A percentile compares a stretch with the other conserved stretches of the same genome.
Conservation (phyloP, 2,888 invertebrate genomes). For the Deladenus siricidicola region DNA sequence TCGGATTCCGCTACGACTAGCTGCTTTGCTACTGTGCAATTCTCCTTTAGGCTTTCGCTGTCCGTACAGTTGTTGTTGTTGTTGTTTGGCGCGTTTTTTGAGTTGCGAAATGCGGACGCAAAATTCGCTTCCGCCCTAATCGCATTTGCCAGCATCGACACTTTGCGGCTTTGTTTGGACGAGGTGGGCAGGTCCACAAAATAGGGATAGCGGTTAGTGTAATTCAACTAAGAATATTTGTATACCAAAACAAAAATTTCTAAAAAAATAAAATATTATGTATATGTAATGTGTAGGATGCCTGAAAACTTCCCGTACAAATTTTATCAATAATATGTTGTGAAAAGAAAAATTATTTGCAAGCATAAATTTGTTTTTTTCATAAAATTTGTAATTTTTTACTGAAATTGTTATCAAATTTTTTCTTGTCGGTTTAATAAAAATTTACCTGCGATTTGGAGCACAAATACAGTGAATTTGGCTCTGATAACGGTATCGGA, state of each 20-base stretch:
- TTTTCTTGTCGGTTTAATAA: too few species aligned
- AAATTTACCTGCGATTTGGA: slow-evolving; percentile 35
- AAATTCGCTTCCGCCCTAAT: slow-evolving; percentile 12
- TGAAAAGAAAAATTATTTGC: too few species aligned
- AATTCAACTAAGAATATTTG: slow-evolving; percentile 37
- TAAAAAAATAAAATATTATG: not conserved
- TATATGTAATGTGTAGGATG: not conserved
- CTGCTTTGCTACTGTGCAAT: too few species aligned
- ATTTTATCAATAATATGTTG: too few species aligned
- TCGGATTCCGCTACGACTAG: too few species aligned
- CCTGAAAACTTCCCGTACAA: too few species aligned
- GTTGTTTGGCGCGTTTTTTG: not conserved
- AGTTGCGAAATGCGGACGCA: not conserved
- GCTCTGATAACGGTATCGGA: slow-evolving; percentile 5
- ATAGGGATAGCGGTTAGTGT: slow-evolving; percentile 42
- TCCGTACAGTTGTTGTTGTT: not conserved
- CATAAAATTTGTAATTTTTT: not conserved
- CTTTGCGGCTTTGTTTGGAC: slow-evolving; percentile 41
- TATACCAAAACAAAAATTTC: slow-evolving; percentile 6
- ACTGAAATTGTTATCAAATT: not conserved
- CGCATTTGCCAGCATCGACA: slow-evolving; percentile 22
- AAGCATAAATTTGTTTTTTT: not conserved
- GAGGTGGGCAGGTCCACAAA: slow-evolving; percentile 41
- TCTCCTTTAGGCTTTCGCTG: too few species aligned
- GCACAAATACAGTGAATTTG: slow-evolving; percentile 22